Percentiles rank a stretch among this genome's conserved stretches.
These are phyloP conservation scores for Sminthurides aquaticus DNA, from an alignment of 2,888 invertebrate species.

Conservation along the genomic window DNA sequence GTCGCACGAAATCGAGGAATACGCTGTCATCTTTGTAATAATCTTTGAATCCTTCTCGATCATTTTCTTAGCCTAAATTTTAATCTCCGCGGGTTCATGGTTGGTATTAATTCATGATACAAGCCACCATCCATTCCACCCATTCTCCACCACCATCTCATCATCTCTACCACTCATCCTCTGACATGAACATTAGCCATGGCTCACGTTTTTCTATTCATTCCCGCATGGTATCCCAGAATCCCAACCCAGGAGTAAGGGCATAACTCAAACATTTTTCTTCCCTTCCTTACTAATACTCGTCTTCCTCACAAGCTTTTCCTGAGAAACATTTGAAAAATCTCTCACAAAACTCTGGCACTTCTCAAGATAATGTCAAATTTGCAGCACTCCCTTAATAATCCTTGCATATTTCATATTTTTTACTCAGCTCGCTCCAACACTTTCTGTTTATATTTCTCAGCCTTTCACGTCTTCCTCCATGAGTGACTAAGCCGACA, in stretches of 20 bases:
- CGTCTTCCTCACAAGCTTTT: not conserved
- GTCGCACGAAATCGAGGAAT: no score
- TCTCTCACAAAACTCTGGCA: not conserved
- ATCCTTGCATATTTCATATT: not conserved
- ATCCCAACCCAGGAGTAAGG: no score
- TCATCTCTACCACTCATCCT: no score
- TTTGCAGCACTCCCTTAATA: not conserved
- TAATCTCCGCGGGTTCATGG: not conserved
- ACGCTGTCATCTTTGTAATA: no score
- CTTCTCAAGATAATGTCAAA: constrained; percentile 3
- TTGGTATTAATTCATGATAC: not conserved
- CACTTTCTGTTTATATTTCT: not conserved
- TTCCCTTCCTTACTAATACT: not conserved
- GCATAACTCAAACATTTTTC: no score
- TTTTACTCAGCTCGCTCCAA: not conserved
- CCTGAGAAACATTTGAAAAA: not conserved
- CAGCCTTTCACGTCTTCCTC: no score
- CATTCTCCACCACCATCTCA: not conserved
- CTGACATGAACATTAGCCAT: constrained; percentile 7
- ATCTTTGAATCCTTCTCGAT: not conserved
- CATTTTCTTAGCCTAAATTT: not conserved
- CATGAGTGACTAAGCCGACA: no score
- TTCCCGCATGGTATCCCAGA: no score
- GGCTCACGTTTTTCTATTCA: constrained; percentile 1
- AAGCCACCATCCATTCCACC: not conserved